Base-by-base conservation (phyloP, 2,888 invertebrate species). In the Miltochrista miniata region DNA sequence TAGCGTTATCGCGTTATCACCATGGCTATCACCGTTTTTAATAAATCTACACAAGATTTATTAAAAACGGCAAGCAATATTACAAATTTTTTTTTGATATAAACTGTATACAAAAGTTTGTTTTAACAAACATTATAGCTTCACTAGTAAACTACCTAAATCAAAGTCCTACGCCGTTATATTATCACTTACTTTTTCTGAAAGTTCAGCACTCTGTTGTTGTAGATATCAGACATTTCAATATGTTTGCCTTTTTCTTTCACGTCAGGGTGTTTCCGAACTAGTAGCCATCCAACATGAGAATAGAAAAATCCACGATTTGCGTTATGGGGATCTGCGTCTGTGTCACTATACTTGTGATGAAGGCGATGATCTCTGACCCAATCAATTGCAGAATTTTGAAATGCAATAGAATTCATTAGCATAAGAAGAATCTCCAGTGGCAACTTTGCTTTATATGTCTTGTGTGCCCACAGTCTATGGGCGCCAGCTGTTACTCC, bases 251-350 rank as follows among this genome's bases (percentile, higher is more conserved):
- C 96, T 71, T 94, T 94, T 31, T 81, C 87, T 61, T 87, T 94
- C 11, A 97, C 95, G 52, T 95, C 94, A 0, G 95, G 94, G 70
- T 96, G 96, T 80, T 96, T 96, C 51, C 92, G 93, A 59, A 93
- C 93, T 45, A 97, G 74, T 35, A 97, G 83, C 97, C 97, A 97
- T n/a, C 97, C 97, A 45, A 97, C 90, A 76, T 97, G 97, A 0
- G 96, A 92, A 79, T 95, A 97, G 90, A 97, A 97, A 82, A 97
- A 96, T 1, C 97, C 97, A 44, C 96, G 88, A 8, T 71, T 93
- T 0, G 95, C 94, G 70, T 96, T 96, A 74, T 96, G 95, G 0
- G 96, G 96, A 76, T 80, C 80, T 0, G 72, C 76, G 31, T 79
- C 76, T 0, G 81, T 81, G 39, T 81, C 81, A 24, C 70, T 68